phyloP scores from a whole-genome alignment of 2,113 vertebrate species.

The Chauna torquata region DNA sequence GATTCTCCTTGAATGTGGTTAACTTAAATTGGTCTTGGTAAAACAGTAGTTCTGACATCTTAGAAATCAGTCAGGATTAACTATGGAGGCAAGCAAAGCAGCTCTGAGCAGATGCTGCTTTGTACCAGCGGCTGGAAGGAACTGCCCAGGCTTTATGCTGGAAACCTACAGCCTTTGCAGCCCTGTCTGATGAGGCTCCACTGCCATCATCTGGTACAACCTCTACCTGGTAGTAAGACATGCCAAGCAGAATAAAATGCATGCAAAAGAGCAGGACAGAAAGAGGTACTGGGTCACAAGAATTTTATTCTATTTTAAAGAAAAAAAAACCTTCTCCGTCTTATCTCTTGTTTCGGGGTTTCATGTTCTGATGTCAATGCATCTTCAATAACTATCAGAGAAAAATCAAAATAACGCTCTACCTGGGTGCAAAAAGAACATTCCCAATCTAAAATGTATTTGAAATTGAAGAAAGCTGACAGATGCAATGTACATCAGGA shows the following conservation, averaged over 20 bases:
- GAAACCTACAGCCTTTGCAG: background rate
- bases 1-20: background rate
- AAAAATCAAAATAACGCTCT: background rate
- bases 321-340: background rate
- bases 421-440: background rate
- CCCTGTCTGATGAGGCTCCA: background rate
- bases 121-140: background rate
- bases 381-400: background rate
- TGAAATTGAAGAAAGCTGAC: background rate
- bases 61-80: background rate
- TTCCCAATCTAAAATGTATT: background rate
- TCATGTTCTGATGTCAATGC: background rate
- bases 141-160: background rate
- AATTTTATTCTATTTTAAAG: background rate
- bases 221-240: background rate
- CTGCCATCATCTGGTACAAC: slow-evolving; percentile 58
- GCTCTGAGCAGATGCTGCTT: background rate
- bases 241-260: fast-evolving
- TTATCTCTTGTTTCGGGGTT: background rate
- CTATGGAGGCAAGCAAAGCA: background rate
- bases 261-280: background rate
- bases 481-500: background rate
- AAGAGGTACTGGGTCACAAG: background rate
- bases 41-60: background rate
- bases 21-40: background rate